Conservation (phyloP, 2,888 invertebrate species). For the Ochlodes sylvanus region DNA sequence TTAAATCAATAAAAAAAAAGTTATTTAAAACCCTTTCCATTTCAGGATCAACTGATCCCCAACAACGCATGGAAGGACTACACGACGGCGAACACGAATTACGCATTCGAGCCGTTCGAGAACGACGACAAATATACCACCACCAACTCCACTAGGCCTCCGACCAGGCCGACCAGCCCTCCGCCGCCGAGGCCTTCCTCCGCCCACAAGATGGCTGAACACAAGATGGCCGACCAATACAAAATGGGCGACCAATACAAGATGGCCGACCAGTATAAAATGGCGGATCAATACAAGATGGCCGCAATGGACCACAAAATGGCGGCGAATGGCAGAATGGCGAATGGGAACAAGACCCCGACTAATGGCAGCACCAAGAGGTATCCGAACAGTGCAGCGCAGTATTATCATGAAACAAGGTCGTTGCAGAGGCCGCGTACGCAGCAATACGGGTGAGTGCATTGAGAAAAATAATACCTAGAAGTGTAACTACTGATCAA, state of each 20-base stretch:
- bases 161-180: constrained; percentile 50
- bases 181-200: constrained; percentile 56
- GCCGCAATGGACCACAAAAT: background rate
- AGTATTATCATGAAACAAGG: constrained; percentile 85
- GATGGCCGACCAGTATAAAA: background rate
- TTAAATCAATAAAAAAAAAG: too few relatives aligned
- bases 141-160: constrained; percentile 55
- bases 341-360: constrained; percentile 39
- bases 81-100: constrained; percentile 92
- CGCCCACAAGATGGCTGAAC: constrained; percentile 42
- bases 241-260: constrained; percentile 7
- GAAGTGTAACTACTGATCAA: too few relatives aligned
- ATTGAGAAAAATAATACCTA: too few relatives aligned
- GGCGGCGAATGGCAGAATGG: constrained; percentile 24
- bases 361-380: constrained; percentile 52
- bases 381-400: constrained; percentile 64
- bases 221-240: constrained; percentile 21
- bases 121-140: constrained; percentile 89
- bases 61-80: constrained; percentile 96
- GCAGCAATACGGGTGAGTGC: constrained; percentile 70
- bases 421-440: constrained; percentile 85
- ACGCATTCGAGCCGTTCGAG: constrained; percentile 95
- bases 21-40: constrained; percentile 10
- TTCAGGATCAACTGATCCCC: constrained; percentile 92
- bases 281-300: constrained; percentile 11